These are phyloP conservation scores for Sylvilagus floridanus DNA, from an alignment of 2,797 vertebrate genomes.

Conservation along the genomic window DNA sequence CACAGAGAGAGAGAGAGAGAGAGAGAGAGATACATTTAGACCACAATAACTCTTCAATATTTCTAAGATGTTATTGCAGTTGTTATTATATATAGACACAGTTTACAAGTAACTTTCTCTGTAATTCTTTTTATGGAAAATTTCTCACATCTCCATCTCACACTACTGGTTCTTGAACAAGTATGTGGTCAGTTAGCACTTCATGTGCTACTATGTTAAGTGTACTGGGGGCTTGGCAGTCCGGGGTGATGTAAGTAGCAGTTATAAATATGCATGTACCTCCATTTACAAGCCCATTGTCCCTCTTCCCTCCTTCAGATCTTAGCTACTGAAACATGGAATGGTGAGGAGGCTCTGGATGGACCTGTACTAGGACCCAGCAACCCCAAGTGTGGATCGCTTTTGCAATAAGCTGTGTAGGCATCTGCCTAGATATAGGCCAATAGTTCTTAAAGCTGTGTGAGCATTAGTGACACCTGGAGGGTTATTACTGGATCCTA, in stretches of 20 bases:
- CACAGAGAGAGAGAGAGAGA: no score
- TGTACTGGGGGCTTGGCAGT: neutral
- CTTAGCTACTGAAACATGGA: neutral
- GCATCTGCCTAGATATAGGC: neutral
- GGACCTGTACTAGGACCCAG: neutral
- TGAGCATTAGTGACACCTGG: neutral
- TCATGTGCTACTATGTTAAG: neutral
- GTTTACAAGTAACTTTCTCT: neutral
- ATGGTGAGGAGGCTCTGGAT: neutral
- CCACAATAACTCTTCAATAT: neutral
- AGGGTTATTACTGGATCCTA: neutral
- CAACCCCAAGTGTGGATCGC: neutral
- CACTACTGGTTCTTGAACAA: neutral
- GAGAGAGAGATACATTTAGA: neutral
- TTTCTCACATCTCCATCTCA: neutral
- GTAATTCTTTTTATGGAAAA: conserved; percentile 5
- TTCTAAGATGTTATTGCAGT: neutral
- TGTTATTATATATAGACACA: neutral
- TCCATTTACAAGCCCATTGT: neutral
- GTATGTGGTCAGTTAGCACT: neutral
- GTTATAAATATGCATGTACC: neutral
- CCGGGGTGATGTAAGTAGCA: neutral
- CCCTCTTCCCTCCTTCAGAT: neutral
- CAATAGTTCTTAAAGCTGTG: neutral
- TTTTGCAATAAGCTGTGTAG: neutral